Base-by-base conservation (phyloP, 2,113 vertebrate genomes). In the Diglossa brunneiventris region DNA sequence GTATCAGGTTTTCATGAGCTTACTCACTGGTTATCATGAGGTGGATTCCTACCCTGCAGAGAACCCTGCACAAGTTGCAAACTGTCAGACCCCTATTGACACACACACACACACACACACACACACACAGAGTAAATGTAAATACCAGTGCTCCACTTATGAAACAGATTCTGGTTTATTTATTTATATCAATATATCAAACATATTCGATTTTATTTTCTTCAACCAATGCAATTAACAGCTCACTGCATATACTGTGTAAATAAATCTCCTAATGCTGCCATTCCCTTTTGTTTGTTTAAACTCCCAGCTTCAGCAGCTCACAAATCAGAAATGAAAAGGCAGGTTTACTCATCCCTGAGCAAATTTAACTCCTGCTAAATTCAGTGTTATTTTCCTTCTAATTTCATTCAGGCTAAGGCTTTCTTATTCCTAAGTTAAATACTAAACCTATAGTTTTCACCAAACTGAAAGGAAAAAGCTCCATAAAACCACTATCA, bases 261-360 rank as follows among this genome's bases (percentile, higher is more conserved):
- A 91, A 92, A 95, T 78, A 96, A 83, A 95, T 92, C 83, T 87
- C 50, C 9, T 55, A 72, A 84, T 72, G 78, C 55, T 91, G 87
- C 53, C 37, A 70, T 82, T 92, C 41, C 66, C 28, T 87, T 90
- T 20, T 82, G 67, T 85, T 90, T 94, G 76, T 53, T 94, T 85
- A 92, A 95, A 83, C 6, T 21, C 24, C 42, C 44, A 91, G 86
- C 89, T 95, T 90, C 23, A 92, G 49, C 67, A 92, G 64, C 37
- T 91, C 75, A 67, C 73, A 95, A 89, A 89, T 67, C 53, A 95
- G 77, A 91, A 94, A 89, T 72, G 20, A 84, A 91, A 97, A 84
- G 74, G 49, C 47, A 74, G 33, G 62, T 94, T 95, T 95, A 92
- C 50, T 87, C 87, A 95, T 92, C 83, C 80, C 58, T 83, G 66